Conservation (phyloP, 2,888 invertebrate species). For the Biston stratarius region DNA sequence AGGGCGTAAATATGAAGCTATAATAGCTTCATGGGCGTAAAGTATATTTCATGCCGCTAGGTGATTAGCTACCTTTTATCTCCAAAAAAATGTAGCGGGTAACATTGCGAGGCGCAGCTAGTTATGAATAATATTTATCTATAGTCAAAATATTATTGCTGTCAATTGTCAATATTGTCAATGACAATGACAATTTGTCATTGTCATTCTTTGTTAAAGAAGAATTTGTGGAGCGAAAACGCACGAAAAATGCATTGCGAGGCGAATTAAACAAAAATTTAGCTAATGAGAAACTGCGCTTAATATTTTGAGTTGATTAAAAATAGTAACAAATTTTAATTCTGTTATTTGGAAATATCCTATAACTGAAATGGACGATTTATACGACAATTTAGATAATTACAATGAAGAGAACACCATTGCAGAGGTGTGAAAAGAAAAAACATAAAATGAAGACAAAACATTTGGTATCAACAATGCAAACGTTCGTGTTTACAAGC, state of each 20-base stretch:
- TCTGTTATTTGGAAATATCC: neutral
- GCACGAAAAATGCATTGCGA: neutral
- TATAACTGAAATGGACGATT: conserved; percentile 61
- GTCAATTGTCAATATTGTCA: too few species aligned
- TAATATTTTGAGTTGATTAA: too few species aligned
- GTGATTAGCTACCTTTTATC: too few species aligned
- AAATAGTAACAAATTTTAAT: neutral
- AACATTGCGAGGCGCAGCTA: too few species aligned
- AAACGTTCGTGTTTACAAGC: neutral
- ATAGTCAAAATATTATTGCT: neutral
- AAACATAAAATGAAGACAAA: neutral
- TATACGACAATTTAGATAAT: conserved; percentile 75
- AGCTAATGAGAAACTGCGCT: too few species aligned
- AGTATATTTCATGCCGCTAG: too few species aligned
- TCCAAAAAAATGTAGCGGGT: too few species aligned
- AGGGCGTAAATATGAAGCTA: too few species aligned
- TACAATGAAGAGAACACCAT: conserved; percentile 68
- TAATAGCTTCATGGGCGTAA: too few species aligned
- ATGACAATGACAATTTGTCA: too few species aligned
- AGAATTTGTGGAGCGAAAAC: neutral
- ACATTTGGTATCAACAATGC: neutral
- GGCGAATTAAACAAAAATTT: too few species aligned
- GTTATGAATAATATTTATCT: too few species aligned
- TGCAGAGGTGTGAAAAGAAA: conserved; percentile 60
- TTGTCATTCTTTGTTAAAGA: neutral